Evolutionary conservation across 2,888 invertebrate species (phyloP).

Genomic region (Xanthorhoe spadicearia): DNA sequence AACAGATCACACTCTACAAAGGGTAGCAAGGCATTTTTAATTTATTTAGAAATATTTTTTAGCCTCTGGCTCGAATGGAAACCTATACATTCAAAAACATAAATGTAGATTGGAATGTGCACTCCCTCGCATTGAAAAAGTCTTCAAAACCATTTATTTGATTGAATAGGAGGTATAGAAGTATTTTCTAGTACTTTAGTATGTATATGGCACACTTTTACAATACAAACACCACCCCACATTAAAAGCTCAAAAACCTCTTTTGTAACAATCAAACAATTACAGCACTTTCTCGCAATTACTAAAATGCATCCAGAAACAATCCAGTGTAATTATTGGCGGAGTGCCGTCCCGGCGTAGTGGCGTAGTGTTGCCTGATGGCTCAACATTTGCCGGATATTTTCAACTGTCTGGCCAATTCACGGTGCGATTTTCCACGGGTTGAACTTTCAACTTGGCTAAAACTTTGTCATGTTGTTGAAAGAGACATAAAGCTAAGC

Average conservation of each 20-base stretch:
- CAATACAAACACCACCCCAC: neutral
- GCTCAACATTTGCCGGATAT: constrained; percentile 1
- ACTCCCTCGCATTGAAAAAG: too few species aligned
- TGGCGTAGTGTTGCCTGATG: constrained; percentile 37
- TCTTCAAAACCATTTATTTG: too few species aligned
- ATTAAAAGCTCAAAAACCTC: neutral
- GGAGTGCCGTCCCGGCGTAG: constrained; percentile 46
- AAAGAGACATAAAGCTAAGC: neutral
- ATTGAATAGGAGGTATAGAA: too few species aligned
- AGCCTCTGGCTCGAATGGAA: too few species aligned
- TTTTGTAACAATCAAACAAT: constrained; percentile 23
- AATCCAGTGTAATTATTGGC: constrained; percentile 44
- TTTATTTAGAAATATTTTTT: too few species aligned
- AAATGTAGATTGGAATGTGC: too few species aligned
- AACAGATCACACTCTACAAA: too few species aligned
- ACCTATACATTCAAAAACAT: too few species aligned
- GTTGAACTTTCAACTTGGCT: neutral
- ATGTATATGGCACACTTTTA: neutral
- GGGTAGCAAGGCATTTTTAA: too few species aligned
- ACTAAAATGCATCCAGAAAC: constrained; percentile 43
- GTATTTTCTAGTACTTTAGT: too few species aligned
- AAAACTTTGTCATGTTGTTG: neutral
- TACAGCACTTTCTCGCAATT: constrained; percentile 40
- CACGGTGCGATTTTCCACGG: neutral
- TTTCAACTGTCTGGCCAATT: neutral